These are phyloP conservation scores for Peribatodes rhomboidaria DNA, from an alignment of 2,888 invertebrate species.

Conservation along the genomic window DNA sequence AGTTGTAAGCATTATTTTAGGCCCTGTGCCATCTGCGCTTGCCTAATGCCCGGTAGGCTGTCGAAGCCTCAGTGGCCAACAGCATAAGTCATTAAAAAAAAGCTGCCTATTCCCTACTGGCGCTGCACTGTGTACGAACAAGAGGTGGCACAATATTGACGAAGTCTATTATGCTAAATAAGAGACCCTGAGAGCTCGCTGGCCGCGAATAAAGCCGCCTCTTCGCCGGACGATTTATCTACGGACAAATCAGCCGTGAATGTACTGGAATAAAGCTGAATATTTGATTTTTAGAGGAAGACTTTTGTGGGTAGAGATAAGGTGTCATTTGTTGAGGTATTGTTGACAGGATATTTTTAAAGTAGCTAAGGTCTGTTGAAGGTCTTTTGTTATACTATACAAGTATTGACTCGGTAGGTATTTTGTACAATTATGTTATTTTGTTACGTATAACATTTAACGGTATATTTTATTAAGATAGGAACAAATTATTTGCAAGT, in stretches of 20 bases:
- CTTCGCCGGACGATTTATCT: constrained; percentile 24
- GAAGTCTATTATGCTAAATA: constrained; percentile 33
- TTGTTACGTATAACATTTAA: too few species aligned
- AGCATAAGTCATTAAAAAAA: too few species aligned
- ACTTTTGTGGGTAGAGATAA: constrained; percentile 1
- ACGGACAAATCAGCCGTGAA: constrained; percentile 18
- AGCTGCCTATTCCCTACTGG: background rate
- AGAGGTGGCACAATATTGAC: constrained; percentile 26
- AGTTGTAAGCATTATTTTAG: too few species aligned
- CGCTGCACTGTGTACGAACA: background rate
- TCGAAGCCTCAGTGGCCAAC: too few species aligned
- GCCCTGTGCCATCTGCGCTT: too few species aligned
- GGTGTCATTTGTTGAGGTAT: background rate
- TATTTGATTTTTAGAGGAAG: constrained; percentile 8
- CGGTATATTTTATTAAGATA: too few species aligned
- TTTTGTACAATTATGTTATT: too few species aligned
- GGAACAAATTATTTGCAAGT: too few species aligned
- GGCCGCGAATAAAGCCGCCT: constrained; percentile 13
- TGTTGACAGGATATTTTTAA: background rate
- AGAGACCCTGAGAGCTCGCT: constrained; percentile 17
- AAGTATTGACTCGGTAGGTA: too few species aligned
- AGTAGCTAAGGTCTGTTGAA: background rate
- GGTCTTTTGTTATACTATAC: background rate
- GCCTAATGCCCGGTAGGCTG: too few species aligned
- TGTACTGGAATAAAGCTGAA: constrained; percentile 12